These are phyloP conservation scores for Misgurnus mizolepis DNA, from an alignment of 2,113 vertebrate species.

Conservation along the genomic window DNA sequence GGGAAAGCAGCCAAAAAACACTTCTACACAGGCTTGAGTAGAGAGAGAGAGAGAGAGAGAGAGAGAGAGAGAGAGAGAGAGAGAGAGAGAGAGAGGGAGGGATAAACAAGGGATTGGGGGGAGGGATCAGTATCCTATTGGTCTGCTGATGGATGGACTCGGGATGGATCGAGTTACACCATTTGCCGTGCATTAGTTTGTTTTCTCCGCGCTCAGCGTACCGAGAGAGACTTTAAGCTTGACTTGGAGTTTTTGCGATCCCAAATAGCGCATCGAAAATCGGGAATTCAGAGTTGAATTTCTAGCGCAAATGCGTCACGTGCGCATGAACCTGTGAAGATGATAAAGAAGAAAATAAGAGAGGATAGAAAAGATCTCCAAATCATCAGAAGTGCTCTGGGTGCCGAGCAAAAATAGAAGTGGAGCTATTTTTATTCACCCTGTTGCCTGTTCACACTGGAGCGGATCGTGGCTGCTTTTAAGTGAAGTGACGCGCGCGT, in stretches of 20 bases:
- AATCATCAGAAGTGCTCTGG: slow-evolving; percentile 29
- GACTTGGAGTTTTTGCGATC: slow-evolving; percentile 37
- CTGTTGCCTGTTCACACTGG: slow-evolving; percentile 1
- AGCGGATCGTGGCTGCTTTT: not conserved
- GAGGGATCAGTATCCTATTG: slow-evolving; percentile 73
- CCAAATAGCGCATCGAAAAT: slow-evolving; percentile 43
- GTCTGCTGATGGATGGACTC: slow-evolving; percentile 76
- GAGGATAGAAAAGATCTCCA: slow-evolving; percentile 46
- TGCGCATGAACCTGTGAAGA: not conserved
- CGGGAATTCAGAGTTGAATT: slow-evolving; percentile 77
- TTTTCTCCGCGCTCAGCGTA: slow-evolving; percentile 70
- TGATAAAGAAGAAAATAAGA: not conserved
- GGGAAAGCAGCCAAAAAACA: slow-evolving; percentile 66
- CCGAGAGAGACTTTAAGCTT: slow-evolving; percentile 30
- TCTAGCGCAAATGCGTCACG: slow-evolving; percentile 35
- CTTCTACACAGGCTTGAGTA: slow-evolving; percentile 49
- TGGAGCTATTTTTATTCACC: slow-evolving; percentile 59
- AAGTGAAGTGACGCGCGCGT: not conserved
- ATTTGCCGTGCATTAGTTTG: slow-evolving; percentile 81
- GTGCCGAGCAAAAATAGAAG: slow-evolving; percentile 63
- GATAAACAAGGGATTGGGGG: slow-evolving; percentile 41
- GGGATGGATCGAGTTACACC: slow-evolving; percentile 86
- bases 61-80: slow-evolving; percentile 52
- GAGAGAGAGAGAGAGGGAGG: slow-evolving; percentile 41
- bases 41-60: slow-evolving; percentile 39